phyloP scores from a whole-genome alignment of 2,797 vertebrate genomes.

The Hapalemur alaotrensis region DNA sequence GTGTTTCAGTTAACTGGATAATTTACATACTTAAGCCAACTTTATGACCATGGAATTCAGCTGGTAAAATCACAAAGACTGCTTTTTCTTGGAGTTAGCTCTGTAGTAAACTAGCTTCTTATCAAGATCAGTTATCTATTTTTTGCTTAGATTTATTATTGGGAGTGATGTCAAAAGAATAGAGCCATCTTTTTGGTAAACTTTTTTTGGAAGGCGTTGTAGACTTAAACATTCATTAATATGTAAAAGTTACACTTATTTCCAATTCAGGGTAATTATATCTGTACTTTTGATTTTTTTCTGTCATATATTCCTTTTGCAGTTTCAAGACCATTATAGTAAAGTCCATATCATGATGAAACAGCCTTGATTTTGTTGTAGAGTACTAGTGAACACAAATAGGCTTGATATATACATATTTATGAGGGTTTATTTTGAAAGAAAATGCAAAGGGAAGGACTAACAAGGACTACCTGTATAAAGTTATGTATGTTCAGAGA shows the following conservation, averaged over 20 bases:
- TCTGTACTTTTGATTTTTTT: neutral
- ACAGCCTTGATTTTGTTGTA: neutral
- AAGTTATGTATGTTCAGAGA: neutral
- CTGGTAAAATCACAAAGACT: neutral
- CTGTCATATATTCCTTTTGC: neutral
- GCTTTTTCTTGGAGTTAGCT: neutral
- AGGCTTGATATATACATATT: neutral
- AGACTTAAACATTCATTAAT: neutral
- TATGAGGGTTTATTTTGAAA: conserved; percentile 15
- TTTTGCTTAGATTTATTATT: neutral
- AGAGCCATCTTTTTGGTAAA: neutral
- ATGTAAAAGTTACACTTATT: neutral
- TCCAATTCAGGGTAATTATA: neutral
- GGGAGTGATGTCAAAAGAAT: neutral
- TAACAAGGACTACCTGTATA: neutral
- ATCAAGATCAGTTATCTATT: neutral
- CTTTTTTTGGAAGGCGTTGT: neutral
- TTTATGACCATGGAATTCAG: neutral
- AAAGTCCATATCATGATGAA: neutral
- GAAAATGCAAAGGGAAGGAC: neutral
- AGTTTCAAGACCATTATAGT: neutral
- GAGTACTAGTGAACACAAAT: neutral
- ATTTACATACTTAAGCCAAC: neutral
- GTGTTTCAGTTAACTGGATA: neutral
- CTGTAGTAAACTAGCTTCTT: neutral